Base-by-base conservation (phyloP, 2,888 invertebrate genomes). In the Philereme transversata region DNA sequence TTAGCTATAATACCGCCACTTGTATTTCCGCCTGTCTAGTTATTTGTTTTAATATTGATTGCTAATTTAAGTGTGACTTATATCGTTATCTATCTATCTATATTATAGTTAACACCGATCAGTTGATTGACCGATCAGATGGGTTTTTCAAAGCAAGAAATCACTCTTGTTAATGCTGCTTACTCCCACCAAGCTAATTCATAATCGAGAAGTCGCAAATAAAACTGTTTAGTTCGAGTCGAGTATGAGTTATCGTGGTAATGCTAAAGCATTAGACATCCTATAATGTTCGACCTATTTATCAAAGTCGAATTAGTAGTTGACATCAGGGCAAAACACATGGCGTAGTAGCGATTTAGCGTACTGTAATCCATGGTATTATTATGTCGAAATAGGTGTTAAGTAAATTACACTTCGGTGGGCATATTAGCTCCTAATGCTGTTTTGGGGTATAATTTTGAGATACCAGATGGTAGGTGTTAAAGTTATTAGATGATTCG, bases 221-320 rank as follows among this genome's bases (percentile, higher is more conserved):
- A 3, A 43, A 43, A 9, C n/a, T 4, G 43, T 9, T 41, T 41
- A n/a, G 43, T 9, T 51, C 50, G 50, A 51, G 46, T 45, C 49
- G 38, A 40, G 36, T n/a, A 48, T 22, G n/a, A 34, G 22, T 7
- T 35, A 11, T 10, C 40, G 9, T 74, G 52, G 71, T 79, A 73
- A 56, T 46, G 10, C 47, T 3, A 3, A 22, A 22, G 22, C 22
- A 22, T 22, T 77, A 79, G 82, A 72, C 81, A 74, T 72, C 73
- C 70, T 80, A 77, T 82, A 81, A 79, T 81, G 75, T 72, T 71
- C 78, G 77, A 79, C 82, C 87, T 87, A 87, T 88, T 87, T 86
- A 87, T 89, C 86, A 87, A 84, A 85, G 76, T 84, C 81, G 80
- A 84, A 88, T 89, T 89, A 89, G 84, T 80, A 82, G 83, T 82